Evolutionary conservation across 2,888 invertebrate genomes (phyloP).

Genomic region (Geotrupes spiniger): DNA sequence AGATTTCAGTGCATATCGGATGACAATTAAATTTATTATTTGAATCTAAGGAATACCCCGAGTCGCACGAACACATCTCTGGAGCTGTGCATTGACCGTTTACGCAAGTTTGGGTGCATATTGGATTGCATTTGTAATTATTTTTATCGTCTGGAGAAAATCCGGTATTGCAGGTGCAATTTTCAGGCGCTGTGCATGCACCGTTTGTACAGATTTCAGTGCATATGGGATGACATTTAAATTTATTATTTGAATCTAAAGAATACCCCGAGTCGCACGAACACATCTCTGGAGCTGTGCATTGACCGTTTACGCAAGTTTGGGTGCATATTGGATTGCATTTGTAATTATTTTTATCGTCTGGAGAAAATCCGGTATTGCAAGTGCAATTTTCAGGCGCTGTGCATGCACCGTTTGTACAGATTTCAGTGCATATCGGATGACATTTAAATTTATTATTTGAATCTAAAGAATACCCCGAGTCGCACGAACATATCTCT

Average conservation of each 20-base stretch:
- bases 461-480: neutral
- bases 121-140: conserved; percentile 40
- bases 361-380: conserved; percentile 14
- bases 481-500: conserved; percentile 25
- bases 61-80: conserved; percentile 43
- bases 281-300: conserved; percentile 27
- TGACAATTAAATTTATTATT: conserved; percentile 15
- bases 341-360: conserved; percentile 6
- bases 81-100: conserved; percentile 29
- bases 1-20: conserved; percentile 11
- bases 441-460: conserved; percentile 12
- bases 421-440: conserved; percentile 29
- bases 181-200: conserved; percentile 37
- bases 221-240: conserved; percentile 31
- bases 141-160: conserved; percentile 13
- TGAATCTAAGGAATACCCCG: conserved; percentile 21
- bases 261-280: conserved; percentile 18
- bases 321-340: conserved; percentile 25
- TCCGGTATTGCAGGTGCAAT: conserved; percentile 33
- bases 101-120: conserved; percentile 36
- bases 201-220: conserved; percentile 31
- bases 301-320: conserved; percentile 42
- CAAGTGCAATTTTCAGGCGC: conserved; percentile 29
- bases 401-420: conserved; percentile 21
- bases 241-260: conserved; percentile 26